phyloP scores from a whole-genome alignment of 2,113 vertebrate genomes.

The Scytalopus superciliaris region DNA sequence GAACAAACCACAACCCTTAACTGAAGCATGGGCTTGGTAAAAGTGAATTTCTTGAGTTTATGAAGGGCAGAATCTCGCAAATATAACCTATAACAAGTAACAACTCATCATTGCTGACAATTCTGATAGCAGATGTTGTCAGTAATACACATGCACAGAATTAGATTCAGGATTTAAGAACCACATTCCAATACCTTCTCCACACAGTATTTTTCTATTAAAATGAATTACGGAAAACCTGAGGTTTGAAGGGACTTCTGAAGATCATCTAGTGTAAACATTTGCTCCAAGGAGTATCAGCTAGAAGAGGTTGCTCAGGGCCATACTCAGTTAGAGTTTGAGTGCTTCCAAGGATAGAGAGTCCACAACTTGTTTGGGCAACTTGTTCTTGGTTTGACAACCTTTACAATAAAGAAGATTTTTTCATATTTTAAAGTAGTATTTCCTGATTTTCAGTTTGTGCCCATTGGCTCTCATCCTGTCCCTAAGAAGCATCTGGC shows the following conservation, averaged over 20 bases:
- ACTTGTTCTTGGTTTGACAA: not conserved
- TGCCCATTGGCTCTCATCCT: not conserved
- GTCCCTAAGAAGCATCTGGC: not conserved
- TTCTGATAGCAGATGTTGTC: not conserved
- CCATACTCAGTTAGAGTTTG: not conserved
- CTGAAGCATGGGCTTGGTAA: not conserved
- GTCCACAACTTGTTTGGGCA: not conserved
- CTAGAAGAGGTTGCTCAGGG: not conserved
- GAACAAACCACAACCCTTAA: not conserved
- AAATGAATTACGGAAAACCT: not conserved
- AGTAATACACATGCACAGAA: not conserved
- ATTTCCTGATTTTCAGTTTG: not conserved
- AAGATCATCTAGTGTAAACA: not conserved
- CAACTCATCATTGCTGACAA: not conserved
- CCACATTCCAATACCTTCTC: not conserved
- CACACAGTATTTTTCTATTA: not conserved
- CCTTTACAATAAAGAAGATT: not conserved
- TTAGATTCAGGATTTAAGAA: not conserved
- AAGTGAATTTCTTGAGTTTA: not conserved
- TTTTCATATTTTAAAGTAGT: not conserved
- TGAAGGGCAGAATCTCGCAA: not conserved
- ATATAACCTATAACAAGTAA: not conserved
- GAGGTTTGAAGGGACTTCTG: not conserved
- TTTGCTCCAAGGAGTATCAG: not conserved
- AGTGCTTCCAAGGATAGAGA: not conserved